Conservation (phyloP, 2,797 vertebrate genomes). For the Phoebastria nigripes region DNA sequence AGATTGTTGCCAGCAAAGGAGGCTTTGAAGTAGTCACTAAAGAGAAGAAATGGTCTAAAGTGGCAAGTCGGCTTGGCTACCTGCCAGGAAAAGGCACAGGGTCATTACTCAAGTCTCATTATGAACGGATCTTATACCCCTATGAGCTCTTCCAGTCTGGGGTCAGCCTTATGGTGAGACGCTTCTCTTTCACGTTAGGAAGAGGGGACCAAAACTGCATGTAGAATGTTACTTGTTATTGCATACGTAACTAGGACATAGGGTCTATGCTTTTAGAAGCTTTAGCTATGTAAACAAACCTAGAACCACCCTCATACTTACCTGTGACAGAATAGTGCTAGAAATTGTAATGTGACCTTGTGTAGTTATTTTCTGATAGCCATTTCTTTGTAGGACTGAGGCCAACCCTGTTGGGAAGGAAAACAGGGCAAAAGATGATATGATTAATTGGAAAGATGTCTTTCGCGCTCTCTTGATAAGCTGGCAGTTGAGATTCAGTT, state of each 20-base stretch:
- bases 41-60: conserved; percentile 96
- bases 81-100: conserved; percentile 90
- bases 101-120: conserved; percentile 91
- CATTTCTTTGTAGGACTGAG: not conserved
- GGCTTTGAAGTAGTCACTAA: conserved; percentile 93
- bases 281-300: not conserved
- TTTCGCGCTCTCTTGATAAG: not conserved
- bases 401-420: not conserved
- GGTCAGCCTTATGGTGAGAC: conserved; percentile 86
- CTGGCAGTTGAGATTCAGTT: not conserved
- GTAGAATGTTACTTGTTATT: not conserved
- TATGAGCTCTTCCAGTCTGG: conserved; percentile 97
- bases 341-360: accelerated
- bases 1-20: conserved; percentile 94
- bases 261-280: not conserved
- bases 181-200: not conserved
- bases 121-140: conserved; percentile 93
- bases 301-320: not conserved
- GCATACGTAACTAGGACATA: accelerated
- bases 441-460: not conserved
- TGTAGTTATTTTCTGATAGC: not conserved
- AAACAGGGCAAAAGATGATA: not conserved
- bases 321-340: not conserved
- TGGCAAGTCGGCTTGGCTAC: conserved; percentile 90
- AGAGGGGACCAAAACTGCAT: not conserved